phyloP scores from a whole-genome alignment of 2,888 invertebrate species.

The Dasysyrphus tricinctus region DNA sequence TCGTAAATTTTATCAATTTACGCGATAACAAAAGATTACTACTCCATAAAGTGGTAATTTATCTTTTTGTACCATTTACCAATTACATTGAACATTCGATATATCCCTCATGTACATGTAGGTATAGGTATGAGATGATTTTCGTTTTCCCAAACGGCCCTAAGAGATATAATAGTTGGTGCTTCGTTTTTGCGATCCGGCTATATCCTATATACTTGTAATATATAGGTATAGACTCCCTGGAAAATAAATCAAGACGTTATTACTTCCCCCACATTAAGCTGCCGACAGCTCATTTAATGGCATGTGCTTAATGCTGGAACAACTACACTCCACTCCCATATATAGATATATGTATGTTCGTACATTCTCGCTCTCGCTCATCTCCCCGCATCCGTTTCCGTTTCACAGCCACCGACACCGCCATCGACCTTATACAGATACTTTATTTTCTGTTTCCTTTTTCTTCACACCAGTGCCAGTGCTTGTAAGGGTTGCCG shows the following conservation, averaged over 20 bases:
- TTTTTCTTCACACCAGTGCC: slow-evolving; percentile 34
- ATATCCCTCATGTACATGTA: slow-evolving; percentile 52
- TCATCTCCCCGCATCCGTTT: slow-evolving; percentile 8
- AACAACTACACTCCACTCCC: slow-evolving; percentile 56
- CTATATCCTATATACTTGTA: not conserved
- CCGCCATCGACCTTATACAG: slow-evolving; percentile 28
- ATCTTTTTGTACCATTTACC: slow-evolving; percentile 76
- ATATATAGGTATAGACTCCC: slow-evolving; percentile 59
- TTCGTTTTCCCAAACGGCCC: slow-evolving; percentile 29
- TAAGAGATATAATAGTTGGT: slow-evolving; percentile 37
- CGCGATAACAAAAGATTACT: slow-evolving; percentile 76
- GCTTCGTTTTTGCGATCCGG: slow-evolving; percentile 23
- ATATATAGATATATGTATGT: not conserved
- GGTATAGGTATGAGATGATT: slow-evolving; percentile 6
- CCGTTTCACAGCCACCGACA: slow-evolving; percentile 2
- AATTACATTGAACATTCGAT: slow-evolving; percentile 74
- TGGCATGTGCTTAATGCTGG: slow-evolving; percentile 73
- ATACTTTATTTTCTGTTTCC: slow-evolving; percentile 30
- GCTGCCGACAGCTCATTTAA: slow-evolving; percentile 76
- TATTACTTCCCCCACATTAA: slow-evolving; percentile 76
- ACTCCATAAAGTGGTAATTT: slow-evolving; percentile 75
- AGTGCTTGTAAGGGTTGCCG: slow-evolving; percentile 3
- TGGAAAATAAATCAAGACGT: slow-evolving; percentile 75
- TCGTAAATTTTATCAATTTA: slow-evolving; percentile 74
- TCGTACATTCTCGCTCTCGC: not conserved